A percentile compares a stretch with the other conserved stretches of the same genome.
phyloP scores from a whole-genome alignment of 1,140 invertebrate genomes.

The Lysiphlebus fabarum region DNA sequence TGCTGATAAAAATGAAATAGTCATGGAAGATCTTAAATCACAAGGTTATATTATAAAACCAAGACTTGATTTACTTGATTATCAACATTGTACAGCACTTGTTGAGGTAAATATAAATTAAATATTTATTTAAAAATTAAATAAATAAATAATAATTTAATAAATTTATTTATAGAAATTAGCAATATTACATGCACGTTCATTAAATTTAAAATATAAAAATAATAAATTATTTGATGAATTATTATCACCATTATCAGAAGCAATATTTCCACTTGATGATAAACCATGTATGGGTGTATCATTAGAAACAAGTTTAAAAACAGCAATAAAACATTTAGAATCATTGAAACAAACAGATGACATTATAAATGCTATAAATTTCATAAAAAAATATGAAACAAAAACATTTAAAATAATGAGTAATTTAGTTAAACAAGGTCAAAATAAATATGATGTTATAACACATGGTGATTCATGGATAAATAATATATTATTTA shows the following conservation, averaged over 20 bases:
- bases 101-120: constrained; percentile 31
- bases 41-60: constrained; percentile 39
- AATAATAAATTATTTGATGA: constrained; percentile 33
- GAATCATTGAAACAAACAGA: constrained; percentile 26
- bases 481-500: constrained; percentile 50
- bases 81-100: constrained; percentile 44
- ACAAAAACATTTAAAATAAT: constrained; percentile 22
- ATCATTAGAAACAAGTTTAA: constrained; percentile 24
- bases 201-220: constrained; percentile 42
- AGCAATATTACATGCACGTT: constrained; percentile 47
- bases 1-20: constrained; percentile 36
- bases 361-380: background rate
- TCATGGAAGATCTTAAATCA: constrained; percentile 49
- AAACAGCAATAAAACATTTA: constrained; percentile 26
- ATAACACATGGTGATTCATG: constrained; percentile 51
- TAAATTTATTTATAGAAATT: constrained; percentile 44
- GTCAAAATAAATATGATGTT: constrained; percentile 33
- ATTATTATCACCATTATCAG: constrained; percentile 27
- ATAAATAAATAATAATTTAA: background rate
- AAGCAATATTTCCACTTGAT: constrained; percentile 33
- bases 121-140: background rate
- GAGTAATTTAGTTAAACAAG: constrained; percentile 14
- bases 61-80: constrained; percentile 38
- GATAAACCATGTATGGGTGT: constrained; percentile 14
- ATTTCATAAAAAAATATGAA: constrained; percentile 17